phyloP scores from a whole-genome alignment of 2,113 vertebrate species.

The Anarrhichthys ocellatus region DNA sequence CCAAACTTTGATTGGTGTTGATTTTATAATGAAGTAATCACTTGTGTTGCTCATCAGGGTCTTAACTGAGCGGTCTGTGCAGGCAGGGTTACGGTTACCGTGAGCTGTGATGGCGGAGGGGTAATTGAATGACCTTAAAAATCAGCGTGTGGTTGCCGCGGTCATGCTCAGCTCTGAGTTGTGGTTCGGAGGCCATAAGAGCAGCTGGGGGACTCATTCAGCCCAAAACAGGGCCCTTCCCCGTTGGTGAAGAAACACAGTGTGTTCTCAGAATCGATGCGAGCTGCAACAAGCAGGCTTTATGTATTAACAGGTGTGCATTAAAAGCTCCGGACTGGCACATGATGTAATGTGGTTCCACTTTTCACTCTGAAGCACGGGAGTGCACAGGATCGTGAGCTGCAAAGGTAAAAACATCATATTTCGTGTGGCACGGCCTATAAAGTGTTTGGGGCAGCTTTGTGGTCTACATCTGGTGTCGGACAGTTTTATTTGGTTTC shows the following conservation, averaged over 20 bases:
- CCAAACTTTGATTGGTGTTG: constrained; percentile 36
- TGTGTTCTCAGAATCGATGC: constrained; percentile 53
- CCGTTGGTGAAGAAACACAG: constrained; percentile 49
- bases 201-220: constrained; percentile 49
- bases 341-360: constrained; percentile 80
- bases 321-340: constrained; percentile 64
- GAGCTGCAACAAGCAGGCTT: constrained; percentile 56
- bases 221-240: constrained; percentile 38
- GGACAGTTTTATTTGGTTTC: constrained; percentile 74
- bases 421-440: constrained; percentile 65
- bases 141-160: constrained; percentile 63
- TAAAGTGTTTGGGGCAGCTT: constrained; percentile 67
- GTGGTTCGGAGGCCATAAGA: constrained; percentile 51
- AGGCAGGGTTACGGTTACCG: constrained; percentile 37
- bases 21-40: constrained; percentile 57
- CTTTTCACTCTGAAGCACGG: constrained; percentile 43
- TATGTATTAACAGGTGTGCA: constrained; percentile 80
- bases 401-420: constrained; percentile 66
- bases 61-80: constrained; percentile 9
- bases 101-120: constrained; percentile 41
- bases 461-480: constrained; percentile 66
- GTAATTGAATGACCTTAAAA: constrained; percentile 69
- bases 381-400: constrained; percentile 59
- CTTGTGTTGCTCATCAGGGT: constrained; percentile 40
- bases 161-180: constrained; percentile 57